Evolutionary conservation across 2,888 invertebrate species (phyloP), one percentile per base, ranked within the genome.

Genomic region (Tolmerus cingulatus): DNA sequence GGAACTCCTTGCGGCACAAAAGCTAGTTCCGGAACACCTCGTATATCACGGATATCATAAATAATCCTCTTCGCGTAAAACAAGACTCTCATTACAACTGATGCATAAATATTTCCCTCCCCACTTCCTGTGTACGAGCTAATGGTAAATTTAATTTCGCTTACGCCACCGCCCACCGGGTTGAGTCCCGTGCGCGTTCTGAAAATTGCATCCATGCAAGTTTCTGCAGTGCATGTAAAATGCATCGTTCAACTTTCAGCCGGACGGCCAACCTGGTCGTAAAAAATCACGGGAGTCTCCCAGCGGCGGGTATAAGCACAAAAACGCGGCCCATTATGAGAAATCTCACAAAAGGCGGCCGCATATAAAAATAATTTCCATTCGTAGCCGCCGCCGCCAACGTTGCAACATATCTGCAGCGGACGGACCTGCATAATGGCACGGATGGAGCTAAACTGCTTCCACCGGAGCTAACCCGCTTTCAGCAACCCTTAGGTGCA

Each of bases 261-360:
- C 37, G 19, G 57, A 55, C 55, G 14, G 19, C 40, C 34, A 57
- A 76, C 57, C 55, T 46, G 82, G 23, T 9, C 27, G 55, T 82
- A 82, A 82, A 82, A 82, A 51, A 66, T 82, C 37, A 82, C 57
- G 12, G 55, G 55, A 57, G 40, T 82, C 37, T 55, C 82, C 57
- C 34, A 3, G 34, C 16, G 55, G 66, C 16, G 55, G 23, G 66
- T n/a, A 57, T 55, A 82, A 82, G 82, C 57, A 40, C 40, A 57
- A 82, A 82, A 81, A 81, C 76, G 14, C n/a, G 81, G 81, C 55
- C 81, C 81, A 81, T 81, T 51, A 81, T 81, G 81, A 81, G 51
- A 81, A 81, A 81, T 55, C 51, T 55, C 34, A 55, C 51, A 81
- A 81, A 81, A 81, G 43, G 51, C 30, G 27, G 81, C 3, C 19